A percentile compares a stretch with the other conserved stretches of the same genome.
These are phyloP conservation scores for Criorhina ranunculi DNA, from an alignment of 2,888 invertebrate species.

Conservation along the genomic window DNA sequence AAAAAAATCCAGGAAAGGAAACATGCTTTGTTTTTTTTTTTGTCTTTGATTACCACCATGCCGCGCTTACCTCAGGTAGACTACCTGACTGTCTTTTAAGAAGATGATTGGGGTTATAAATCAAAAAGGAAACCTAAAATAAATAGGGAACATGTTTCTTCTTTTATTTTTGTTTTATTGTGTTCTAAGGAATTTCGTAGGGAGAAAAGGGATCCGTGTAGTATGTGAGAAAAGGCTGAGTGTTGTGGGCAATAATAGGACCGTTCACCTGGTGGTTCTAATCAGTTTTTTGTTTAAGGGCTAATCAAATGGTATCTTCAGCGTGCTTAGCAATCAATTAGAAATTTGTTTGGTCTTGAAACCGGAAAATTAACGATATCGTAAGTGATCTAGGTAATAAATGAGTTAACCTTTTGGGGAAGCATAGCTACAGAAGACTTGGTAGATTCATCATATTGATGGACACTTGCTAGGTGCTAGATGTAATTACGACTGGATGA, in stretches of 20 bases:
- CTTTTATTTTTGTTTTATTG: background rate
- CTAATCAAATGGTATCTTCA: background rate
- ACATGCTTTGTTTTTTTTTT: background rate
- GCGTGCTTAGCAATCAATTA: background rate
- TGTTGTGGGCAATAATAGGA: background rate
- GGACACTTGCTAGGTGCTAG: no score
- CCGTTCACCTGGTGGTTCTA: background rate
- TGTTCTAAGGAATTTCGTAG: background rate
- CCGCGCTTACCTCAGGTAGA: background rate
- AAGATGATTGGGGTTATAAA: background rate
- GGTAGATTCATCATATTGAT: no score
- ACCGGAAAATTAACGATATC: background rate
- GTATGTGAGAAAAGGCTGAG: background rate
- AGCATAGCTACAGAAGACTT: background rate
- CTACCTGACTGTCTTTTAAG: background rate
- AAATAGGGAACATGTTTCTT: constrained; percentile 14
- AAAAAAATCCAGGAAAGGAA: constrained; percentile 6
- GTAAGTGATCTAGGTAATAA: background rate
- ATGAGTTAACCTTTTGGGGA: background rate
- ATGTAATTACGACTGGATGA: background rate
- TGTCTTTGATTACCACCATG: background rate
- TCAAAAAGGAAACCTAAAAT: background rate
- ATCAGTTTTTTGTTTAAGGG: no score
- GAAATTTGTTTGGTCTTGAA: background rate
- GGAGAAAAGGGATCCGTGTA: background rate